Evolutionary conservation across 2,888 invertebrate genomes (phyloP).

Genomic region (Cenopis cana): DNA sequence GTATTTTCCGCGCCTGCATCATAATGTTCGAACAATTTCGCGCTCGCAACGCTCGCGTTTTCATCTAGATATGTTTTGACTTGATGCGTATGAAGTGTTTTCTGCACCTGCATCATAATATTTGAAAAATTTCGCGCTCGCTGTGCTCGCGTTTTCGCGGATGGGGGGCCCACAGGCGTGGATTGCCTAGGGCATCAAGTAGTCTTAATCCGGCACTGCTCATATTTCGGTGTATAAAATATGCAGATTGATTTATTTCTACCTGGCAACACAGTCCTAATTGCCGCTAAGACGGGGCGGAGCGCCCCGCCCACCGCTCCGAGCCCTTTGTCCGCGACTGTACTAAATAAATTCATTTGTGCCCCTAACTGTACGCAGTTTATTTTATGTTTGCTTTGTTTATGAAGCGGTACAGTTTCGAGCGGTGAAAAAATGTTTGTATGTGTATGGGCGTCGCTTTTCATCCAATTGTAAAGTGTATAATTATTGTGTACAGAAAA

Average conservation of each 20-base stretch:
- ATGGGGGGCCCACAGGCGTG: too few species aligned
- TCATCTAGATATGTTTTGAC: too few species aligned
- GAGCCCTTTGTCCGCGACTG: conserved; percentile 68
- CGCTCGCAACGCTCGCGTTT: too few species aligned
- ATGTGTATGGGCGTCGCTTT: conserved; percentile 35
- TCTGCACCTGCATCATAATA: too few species aligned
- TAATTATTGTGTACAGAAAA: conserved; percentile 15
- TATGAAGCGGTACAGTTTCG: conserved; percentile 64
- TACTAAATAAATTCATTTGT: conserved; percentile 64
- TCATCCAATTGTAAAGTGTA: conserved; percentile 31
- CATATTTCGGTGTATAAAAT: conserved; percentile 49
- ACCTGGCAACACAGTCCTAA: conserved; percentile 73
- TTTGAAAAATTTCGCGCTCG: too few species aligned
- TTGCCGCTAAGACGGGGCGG: conserved; percentile 75
- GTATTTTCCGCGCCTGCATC: too few species aligned
- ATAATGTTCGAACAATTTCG: too few species aligned
- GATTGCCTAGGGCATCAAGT: too few species aligned
- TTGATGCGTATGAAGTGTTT: too few species aligned
- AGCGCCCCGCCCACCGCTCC: conserved; percentile 72
- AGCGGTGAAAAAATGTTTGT: conserved; percentile 26
- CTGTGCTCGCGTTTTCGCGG: too few species aligned
- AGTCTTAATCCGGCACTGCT: too few species aligned
- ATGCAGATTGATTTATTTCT: conserved; percentile 73
- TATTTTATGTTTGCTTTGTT: conserved; percentile 77
- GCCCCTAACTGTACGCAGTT: conserved; percentile 65